phyloP scores from a whole-genome alignment of 2,797 vertebrate genomes.

The Aselliscus stoliczkanus region DNA sequence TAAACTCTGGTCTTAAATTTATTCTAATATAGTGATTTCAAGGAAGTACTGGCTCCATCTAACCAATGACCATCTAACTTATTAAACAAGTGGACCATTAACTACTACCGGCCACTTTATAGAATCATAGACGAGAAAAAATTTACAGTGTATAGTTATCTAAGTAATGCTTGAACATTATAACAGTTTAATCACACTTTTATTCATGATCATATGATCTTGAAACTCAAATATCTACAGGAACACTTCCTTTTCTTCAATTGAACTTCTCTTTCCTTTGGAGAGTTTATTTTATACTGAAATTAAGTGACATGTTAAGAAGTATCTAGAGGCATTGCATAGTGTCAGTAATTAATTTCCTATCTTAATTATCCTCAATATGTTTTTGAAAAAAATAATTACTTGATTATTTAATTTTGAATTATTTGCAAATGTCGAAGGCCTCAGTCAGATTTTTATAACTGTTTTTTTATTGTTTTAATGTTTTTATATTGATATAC shows the following conservation, averaged over 20 bases:
- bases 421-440: slow-evolving; percentile 10
- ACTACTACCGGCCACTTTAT: not conserved
- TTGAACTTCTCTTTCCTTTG: not conserved
- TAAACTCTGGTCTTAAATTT: not conserved
- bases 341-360: slow-evolving; percentile 7
- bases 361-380: not conserved
- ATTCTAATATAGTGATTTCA: not conserved
- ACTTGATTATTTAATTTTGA: slow-evolving; percentile 51
- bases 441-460: not conserved
- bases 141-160: not conserved
- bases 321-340: not conserved
- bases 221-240: not conserved
- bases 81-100: not conserved
- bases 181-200: not conserved
- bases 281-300: slow-evolving; percentile 6
- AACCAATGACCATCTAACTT: not conserved
- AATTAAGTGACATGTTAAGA: not conserved
- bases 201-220: not conserved
- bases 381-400: slow-evolving; percentile 48
- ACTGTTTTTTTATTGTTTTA: not conserved
- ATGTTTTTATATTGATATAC: not conserved
- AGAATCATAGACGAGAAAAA: not conserved
- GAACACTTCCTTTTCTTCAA: not conserved
- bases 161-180: not conserved
- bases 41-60: not conserved